Base-by-base conservation (phyloP, 2,888 invertebrate genomes). In the Neoitamus cyanurus region DNA sequence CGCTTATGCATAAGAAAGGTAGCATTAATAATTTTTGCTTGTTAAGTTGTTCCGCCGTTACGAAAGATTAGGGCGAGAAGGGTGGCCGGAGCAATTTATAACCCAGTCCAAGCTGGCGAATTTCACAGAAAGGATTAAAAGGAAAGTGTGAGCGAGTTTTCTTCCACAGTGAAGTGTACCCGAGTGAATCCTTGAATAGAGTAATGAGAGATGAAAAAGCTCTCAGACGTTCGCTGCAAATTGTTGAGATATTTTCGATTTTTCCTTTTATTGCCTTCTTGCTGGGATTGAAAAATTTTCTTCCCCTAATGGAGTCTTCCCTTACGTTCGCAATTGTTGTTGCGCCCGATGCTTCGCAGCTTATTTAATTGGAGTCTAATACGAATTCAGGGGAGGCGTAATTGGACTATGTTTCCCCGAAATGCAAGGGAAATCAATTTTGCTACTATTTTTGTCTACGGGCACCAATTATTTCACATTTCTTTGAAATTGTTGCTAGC, bases 1-100 rank as follows among this genome's bases (percentile, higher is more conserved):
- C 36, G 37, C 25, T 73, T 36, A 37, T 37, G 9, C 15, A 73
- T 37, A 73, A 73, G 36, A 73, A 73, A 36, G 36, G 36, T 20
- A 73, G 36, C 73, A 73, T 73, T 73, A 73, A 73, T 73, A 73
- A 73, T 73, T 34, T 73, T 73, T 36, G 37, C 36, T 73, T 73
- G 36, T 37, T 73, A 36, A 73, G 37, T 69, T 25, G 30, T 73
- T 13, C 73, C 36, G 34, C 20, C 25, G 20, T 37, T 37, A 36
- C 7, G 15, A 73, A 37, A 73, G 37, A 30, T 73, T 34, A 25
- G 9, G 73, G 15, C 30, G 73, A 15, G 31, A 36, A 36, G 20
- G 73, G 2, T 15, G 11, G 36, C 68, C 7, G 37, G 36, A 7
- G 25, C 37, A 20, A 73, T 73, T 73, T 73, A 73, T 73, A 73